phyloP scores from a whole-genome alignment of 1,140 invertebrate species.

The Rhyzopertha dominica region DNA sequence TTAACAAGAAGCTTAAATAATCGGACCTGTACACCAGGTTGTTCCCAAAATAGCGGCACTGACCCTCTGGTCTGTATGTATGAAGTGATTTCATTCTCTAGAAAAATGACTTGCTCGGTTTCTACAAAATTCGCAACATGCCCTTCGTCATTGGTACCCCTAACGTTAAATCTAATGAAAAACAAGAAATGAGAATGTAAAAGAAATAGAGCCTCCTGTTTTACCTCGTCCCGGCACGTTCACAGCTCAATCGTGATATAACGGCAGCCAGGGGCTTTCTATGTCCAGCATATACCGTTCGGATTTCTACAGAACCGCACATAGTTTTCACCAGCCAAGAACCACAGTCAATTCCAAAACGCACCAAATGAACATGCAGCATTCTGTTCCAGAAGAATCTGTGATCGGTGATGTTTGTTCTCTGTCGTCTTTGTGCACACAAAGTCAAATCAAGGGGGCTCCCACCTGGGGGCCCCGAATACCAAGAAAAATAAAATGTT shows the following conservation, averaged over 20 bases:
- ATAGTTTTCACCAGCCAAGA: conserved; percentile 90
- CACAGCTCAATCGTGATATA: conserved; percentile 92
- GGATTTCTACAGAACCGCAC: conserved; percentile 93
- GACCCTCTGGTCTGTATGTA: conserved; percentile 91
- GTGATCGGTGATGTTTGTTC: conserved; percentile 79
- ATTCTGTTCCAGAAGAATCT: conserved; percentile 97
- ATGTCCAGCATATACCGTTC: conserved; percentile 92
- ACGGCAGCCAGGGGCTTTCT: conserved; percentile 89
- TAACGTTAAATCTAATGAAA: conserved; percentile 86
- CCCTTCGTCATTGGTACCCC: conserved; percentile 98
- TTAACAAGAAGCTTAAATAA: not conserved
- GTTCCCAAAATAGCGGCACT: conserved; percentile 98
- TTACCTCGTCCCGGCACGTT: conserved; percentile 85
- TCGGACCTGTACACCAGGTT: conserved; percentile 89
- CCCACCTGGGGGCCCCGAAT: conserved; percentile 26
- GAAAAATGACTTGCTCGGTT: conserved; percentile 93
- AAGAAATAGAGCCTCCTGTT: conserved; percentile 10
- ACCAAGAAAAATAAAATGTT: conserved; percentile 95
- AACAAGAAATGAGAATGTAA: conserved; percentile 13
- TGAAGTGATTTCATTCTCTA: conserved; percentile 82
- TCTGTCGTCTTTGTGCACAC: conserved; percentile 81
- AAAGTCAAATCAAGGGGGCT: conserved; percentile 77
- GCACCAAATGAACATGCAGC: conserved; percentile 84
- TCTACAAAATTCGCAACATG: conserved; percentile 99
- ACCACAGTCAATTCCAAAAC: conserved; percentile 82